Evolutionary conservation across 2,113 vertebrate genomes (phyloP), one percentile per base, ranked within the genome.

Genomic region (Glareola pratincola): DNA sequence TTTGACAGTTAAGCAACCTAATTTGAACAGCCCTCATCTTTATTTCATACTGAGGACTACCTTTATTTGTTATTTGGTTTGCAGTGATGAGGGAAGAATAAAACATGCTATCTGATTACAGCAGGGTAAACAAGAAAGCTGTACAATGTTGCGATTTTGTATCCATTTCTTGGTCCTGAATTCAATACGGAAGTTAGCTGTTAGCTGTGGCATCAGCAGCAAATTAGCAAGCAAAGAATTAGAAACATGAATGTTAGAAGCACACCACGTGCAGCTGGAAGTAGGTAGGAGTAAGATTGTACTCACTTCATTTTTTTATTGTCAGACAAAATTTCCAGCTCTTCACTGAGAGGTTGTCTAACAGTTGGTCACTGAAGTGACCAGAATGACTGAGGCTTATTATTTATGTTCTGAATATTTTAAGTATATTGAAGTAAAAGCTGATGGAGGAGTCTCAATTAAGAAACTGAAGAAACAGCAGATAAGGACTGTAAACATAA

Each of bases 201-300:
- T 37, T 72, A 67, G 21, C 43, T 37, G n/a, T 6, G 32, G 39
- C 66, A 53, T n/a, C 71, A 85, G 45, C 22, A 82, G 56, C n/a
- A 85, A 53, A 43, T 15, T 30, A 67, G 13, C 48, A 90, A 74
- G 54, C 10, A 62, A n/a, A 81, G 29, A 88, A 78, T n/a, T 32
- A 73, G 63, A 87, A 92, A 57, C 48, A 36, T 36, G 64, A 60
- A 48, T 12, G 23, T 29, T n/a, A 13, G 36, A 86, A 80, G 63
- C 9, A 47, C 2, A 53, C 6, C 37, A 41, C 48, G 76, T 84
- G 26, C 63, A 48, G 41, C 1, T 1, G n/a, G 14, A 63, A 20
- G 48, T 9, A 54, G 20, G 32, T 7, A 50, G 0, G 9, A 62
- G 4, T 22, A 41, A 59, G 37, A 34, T 0, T 27, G 22, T 29